phyloP scores from a whole-genome alignment of 2,113 vertebrate species.

The Bambusicola thoracicus region DNA sequence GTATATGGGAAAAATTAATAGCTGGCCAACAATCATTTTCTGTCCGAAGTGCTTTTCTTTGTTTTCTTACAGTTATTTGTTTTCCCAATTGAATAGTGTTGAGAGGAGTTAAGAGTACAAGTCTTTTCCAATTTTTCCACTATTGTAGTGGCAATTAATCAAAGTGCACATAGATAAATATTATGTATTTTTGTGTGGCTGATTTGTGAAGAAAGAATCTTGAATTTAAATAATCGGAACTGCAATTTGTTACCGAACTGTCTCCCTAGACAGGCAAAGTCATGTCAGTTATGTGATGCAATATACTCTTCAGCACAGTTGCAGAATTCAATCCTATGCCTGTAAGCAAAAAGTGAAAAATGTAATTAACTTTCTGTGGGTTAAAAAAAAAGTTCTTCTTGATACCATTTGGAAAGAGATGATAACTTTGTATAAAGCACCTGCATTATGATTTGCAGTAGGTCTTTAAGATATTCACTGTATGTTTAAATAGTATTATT shows the following conservation, averaged over 20 bases:
- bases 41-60: not conserved
- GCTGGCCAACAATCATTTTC: not conserved
- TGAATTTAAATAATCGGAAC: not conserved
- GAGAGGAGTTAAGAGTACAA: not conserved
- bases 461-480: not conserved
- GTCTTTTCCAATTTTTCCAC: not conserved
- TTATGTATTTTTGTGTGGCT: not conserved
- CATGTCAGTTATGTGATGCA: not conserved
- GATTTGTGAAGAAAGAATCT: not conserved
- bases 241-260: not conserved
- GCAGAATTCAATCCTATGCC: not conserved
- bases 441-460: not conserved
- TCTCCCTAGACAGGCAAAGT: not conserved
- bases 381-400: not conserved
- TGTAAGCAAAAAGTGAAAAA: not conserved
- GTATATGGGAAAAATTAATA: not conserved
- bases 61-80: not conserved
- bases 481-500: not conserved
- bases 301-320: not conserved
- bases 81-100: not conserved
- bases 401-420: not conserved
- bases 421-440: not conserved
- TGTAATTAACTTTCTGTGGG: not conserved
- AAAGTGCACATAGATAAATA: not conserved
- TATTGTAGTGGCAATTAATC: not conserved